Conservation (phyloP, 2,888 invertebrate species). For the Nudaria mundana region DNA sequence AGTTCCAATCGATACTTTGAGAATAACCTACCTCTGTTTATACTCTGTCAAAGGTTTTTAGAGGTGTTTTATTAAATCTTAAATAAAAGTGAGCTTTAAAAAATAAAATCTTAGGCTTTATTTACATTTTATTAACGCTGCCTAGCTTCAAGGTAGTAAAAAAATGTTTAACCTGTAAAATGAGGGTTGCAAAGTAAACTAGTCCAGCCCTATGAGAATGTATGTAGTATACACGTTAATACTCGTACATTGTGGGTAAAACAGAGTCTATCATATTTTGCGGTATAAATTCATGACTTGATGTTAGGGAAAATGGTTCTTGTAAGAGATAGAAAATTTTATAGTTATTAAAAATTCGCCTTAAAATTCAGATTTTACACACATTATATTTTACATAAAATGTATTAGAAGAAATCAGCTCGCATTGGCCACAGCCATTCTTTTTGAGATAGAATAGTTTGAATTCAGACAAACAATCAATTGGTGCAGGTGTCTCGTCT, state of each 20-base stretch:
- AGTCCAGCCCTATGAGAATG: not conserved
- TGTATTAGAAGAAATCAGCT: too few relatives aligned
- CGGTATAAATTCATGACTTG: slow-evolving; percentile 43
- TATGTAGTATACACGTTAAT: too few relatives aligned
- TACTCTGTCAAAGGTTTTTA: too few relatives aligned
- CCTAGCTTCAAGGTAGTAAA: slow-evolving; percentile 12
- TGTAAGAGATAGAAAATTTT: too few relatives aligned
- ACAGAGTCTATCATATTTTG: slow-evolving; percentile 46
- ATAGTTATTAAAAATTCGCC: too few relatives aligned
- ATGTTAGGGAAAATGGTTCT: too few relatives aligned
- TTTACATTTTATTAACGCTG: slow-evolving; percentile 32
- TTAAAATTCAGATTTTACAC: too few relatives aligned
- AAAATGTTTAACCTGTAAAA: slow-evolving; percentile 24
- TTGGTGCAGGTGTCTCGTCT: slow-evolving; percentile 80
- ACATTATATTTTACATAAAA: too few relatives aligned
- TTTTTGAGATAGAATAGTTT: not conserved
- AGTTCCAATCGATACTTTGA: not conserved
- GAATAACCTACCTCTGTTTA: not conserved
- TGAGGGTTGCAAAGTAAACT: slow-evolving; percentile 21
- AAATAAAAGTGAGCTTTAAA: slow-evolving; percentile 7
- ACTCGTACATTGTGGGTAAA: too few relatives aligned
- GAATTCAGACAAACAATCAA: not conserved
- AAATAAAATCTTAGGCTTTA: slow-evolving; percentile 29
- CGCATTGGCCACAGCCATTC: too few relatives aligned
- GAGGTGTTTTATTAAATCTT: too few relatives aligned